These are phyloP conservation scores for Edolisoma coerulescens DNA, from an alignment of 2,113 vertebrate species.

Conservation along the genomic window DNA sequence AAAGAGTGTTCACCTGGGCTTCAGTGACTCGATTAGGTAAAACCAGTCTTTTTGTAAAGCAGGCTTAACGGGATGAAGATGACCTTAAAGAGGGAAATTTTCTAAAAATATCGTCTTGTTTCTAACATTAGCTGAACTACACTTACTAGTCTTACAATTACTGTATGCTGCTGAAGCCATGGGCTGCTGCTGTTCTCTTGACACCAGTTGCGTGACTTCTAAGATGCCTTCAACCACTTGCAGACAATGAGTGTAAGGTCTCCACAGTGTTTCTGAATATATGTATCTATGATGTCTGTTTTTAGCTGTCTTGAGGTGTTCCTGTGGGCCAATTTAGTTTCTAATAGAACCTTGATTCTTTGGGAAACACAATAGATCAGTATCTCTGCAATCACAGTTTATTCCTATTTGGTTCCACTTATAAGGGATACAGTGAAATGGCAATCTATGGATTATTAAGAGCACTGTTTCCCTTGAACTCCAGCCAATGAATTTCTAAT, in stretches of 20 bases:
- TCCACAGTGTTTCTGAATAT: background rate
- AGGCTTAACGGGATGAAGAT: background rate
- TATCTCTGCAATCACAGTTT: background rate
- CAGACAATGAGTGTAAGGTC: background rate
- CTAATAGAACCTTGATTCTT: background rate
- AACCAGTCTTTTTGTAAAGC: background rate
- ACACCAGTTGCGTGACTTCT: background rate
- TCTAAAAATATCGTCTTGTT: slow-evolving; percentile 7
- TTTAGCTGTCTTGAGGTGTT: background rate
- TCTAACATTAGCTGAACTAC: background rate
- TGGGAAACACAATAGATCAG: background rate
- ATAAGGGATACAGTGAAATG: background rate
- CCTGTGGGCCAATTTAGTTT: background rate
- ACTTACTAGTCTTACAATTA: background rate
- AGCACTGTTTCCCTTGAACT: background rate
- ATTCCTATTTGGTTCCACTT: background rate
- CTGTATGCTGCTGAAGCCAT: background rate
- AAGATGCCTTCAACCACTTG: background rate
- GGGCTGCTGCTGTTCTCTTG: background rate
- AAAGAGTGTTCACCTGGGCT: background rate
- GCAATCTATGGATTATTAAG: background rate
- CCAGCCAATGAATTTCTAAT: background rate
- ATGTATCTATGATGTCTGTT: background rate
- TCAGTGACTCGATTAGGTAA: background rate
- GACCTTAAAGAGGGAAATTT: background rate